phyloP scores from a whole-genome alignment of 2,113 vertebrate genomes.

The Nanorana parkeri region DNA sequence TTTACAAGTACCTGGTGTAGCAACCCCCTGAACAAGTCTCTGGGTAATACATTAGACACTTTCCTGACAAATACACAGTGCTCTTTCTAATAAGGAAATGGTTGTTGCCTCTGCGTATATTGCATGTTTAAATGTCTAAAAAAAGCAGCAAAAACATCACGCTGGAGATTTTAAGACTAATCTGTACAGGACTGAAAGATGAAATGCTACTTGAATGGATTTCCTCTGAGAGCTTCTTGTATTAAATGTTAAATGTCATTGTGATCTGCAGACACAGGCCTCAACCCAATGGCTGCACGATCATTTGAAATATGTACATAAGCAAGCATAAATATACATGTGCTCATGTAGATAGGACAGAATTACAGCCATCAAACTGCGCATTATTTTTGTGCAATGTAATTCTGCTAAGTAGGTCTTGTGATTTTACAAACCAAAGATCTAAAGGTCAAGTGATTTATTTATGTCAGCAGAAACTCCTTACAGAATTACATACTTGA shows the following conservation, averaged over 20 bases:
- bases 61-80: no score
- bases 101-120: neutral
- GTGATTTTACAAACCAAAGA: constrained; percentile 53
- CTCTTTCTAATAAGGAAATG: no score
- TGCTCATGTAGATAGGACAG: constrained; percentile 15
- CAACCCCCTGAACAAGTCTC: no score
- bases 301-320: neutral
- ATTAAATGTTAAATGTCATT: constrained; percentile 5
- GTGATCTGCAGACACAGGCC: neutral
- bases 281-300: neutral
- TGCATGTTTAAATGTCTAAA: neutral
- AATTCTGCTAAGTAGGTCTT: constrained; percentile 36
- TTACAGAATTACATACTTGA: constrained; percentile 57
- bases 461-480: constrained; percentile 54
- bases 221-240: constrained; percentile 12
- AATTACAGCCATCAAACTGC: constrained; percentile 8
- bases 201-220: constrained; percentile 8
- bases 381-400: constrained; percentile 25
- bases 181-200: neutral
- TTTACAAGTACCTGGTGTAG: no score
- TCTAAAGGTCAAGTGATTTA: constrained; percentile 56
- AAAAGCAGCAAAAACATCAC: neutral
- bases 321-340: constrained; percentile 4
- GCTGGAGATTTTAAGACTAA: neutral
- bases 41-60: no score